Evolutionary conservation across 2,888 invertebrate genomes (phyloP).

Genomic region (Gymnoscelis rufifasciata): DNA sequence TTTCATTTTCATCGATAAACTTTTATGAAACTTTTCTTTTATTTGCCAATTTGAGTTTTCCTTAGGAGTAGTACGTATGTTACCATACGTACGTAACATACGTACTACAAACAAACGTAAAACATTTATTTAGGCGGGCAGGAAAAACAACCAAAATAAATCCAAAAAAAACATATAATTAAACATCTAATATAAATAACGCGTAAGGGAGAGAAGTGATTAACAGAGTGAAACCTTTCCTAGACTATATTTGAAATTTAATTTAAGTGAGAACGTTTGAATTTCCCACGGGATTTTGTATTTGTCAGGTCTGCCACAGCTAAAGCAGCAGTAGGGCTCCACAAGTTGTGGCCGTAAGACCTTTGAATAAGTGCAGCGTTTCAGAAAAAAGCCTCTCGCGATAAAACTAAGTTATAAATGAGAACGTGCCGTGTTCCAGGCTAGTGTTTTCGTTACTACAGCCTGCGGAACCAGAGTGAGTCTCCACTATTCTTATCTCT

Average conservation of each 20-base stretch:
- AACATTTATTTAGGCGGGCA: too few species aligned
- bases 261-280: constrained; percentile 23
- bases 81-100: too few species aligned
- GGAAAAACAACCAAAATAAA: too few species aligned
- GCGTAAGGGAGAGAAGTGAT: too few species aligned
- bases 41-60: constrained; percentile 7
- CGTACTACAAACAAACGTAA: too few species aligned
- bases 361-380: constrained; percentile 20
- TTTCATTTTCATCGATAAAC: constrained; percentile 34
- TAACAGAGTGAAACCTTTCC: constrained; percentile 7
- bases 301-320: constrained; percentile 22
- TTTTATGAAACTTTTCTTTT: constrained; percentile 32
- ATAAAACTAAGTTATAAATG: constrained; percentile 19
- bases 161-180: too few species aligned
- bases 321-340: constrained; percentile 1
- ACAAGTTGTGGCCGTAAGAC: constrained; percentile 18
- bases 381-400: constrained; percentile 19
- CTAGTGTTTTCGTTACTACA: constrained; percentile 11
- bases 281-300: constrained; percentile 30
- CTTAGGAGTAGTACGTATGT: neutral
- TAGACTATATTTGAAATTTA: constrained; percentile 21
- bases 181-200: too few species aligned
- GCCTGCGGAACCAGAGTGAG: constrained; percentile 16
- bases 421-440: constrained; percentile 9
- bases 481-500: constrained; percentile 14